Evolutionary conservation across 2,888 invertebrate species (phyloP), one percentile per base, ranked within the genome.

Genomic region (Tipula confusa): DNA sequence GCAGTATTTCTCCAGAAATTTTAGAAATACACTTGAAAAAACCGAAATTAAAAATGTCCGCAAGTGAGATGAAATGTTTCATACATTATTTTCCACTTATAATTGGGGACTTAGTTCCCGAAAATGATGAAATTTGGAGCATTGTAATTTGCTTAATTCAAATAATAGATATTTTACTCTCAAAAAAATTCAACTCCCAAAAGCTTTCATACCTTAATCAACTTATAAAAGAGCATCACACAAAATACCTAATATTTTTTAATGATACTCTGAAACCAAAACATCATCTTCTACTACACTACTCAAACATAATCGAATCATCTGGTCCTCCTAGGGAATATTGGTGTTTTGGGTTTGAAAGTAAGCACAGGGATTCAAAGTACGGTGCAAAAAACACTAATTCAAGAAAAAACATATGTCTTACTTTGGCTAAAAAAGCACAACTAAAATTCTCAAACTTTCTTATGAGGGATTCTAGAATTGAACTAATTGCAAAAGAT

Each of bases 261-360:
- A 15, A 38, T 28, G 84, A 83, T 38, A 81, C 15, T 9, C 48
- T 84, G 6, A 83, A 83, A 29, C 84, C 84, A 6, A 84, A 84
- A 82, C 79, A 83, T 24, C 84, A 84, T 82, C 29, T 83, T 28
- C 29, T 84, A 33, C 11, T 84, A 29, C 84, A 84, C 15, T 84
- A 84, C 43, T 64, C 82, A 31, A 7, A 48, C 13, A 83, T 84
- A 15, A 82, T 84, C 28, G 24, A 31, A 1, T n/a, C 28, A 6
- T 82, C 83, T 82, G 84, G 84, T 1, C 84, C 84, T 13, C 83
- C 82, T 6, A 82, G 43, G 36, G 31, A 31, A 29, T 79, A 79
- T 28, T 84, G 84, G 84, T 84, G 79, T 15, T 82, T 84, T 18
- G 28, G 84, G n/a, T 82, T 84, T 36, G 84, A 84, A 82, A 83